Conservation (phyloP, 2,888 invertebrate species). For the Acrobasis consociella region DNA sequence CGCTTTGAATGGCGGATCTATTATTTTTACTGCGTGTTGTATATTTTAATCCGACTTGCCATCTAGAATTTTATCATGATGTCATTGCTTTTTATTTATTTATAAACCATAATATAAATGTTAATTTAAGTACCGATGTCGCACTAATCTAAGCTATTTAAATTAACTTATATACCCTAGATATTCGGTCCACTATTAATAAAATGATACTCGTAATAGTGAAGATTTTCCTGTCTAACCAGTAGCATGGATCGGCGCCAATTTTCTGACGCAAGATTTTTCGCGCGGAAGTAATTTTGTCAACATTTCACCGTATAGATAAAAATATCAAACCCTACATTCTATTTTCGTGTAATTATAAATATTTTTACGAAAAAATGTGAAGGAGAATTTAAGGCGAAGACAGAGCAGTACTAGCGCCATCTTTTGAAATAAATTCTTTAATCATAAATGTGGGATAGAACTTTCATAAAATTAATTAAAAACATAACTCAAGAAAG, state of each 20-base stretch:
- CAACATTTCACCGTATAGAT: slow-evolving; percentile 12
- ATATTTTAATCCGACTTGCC: too few species aligned
- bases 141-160: not conserved
- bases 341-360: not conserved
- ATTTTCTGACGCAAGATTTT: slow-evolving; percentile 24
- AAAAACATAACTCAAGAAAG: too few species aligned
- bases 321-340: slow-evolving; percentile 1
- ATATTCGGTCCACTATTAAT: not conserved
- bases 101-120: too few species aligned
- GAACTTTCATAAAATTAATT: too few species aligned
- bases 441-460: too few species aligned
- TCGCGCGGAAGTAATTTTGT: slow-evolving; percentile 19
- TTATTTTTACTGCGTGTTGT: too few species aligned
- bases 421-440: too few species aligned
- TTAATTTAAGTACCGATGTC: not conserved
- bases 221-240: not conserved
- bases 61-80: too few species aligned
- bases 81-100: too few species aligned
- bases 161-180: not conserved
- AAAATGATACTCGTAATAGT: not conserved
- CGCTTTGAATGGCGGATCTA: too few species aligned
- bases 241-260: slow-evolving; percentile 20
- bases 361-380: not conserved
- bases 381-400: too few species aligned
- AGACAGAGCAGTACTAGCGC: too few species aligned